These are phyloP conservation scores for Oenanthe oenanthe DNA, from an alignment of 2,113 vertebrate species.

Conservation along the genomic window DNA sequence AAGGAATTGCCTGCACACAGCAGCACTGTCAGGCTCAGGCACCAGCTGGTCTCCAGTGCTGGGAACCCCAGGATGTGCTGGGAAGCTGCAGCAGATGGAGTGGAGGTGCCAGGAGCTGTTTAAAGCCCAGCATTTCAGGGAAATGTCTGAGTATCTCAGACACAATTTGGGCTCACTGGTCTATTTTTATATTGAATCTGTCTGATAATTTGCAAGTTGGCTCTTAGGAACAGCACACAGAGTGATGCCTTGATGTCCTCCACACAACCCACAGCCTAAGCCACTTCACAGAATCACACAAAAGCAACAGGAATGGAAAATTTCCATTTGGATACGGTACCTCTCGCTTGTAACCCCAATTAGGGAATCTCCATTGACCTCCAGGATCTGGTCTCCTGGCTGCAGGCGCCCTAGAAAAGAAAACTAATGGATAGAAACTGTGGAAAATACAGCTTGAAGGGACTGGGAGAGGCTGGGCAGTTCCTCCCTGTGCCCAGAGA, in stretches of 20 bases:
- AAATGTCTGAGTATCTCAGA: background rate
- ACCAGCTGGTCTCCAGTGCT: background rate
- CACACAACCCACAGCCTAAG: background rate
- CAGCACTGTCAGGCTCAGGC: background rate
- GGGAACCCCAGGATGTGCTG: background rate
- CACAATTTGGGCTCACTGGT: background rate
- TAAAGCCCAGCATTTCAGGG: background rate
- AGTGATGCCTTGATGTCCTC: background rate
- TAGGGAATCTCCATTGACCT: conserved; percentile 89
- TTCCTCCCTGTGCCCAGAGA: conserved; percentile 5
- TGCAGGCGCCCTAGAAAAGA: conserved; percentile 81
- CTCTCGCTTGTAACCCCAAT: conserved; percentile 88
- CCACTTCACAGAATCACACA: background rate
- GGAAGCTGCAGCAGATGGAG: background rate
- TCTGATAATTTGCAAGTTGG: background rate
- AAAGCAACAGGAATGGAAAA: background rate
- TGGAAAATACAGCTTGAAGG: conserved; percentile 55
- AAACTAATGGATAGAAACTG: conserved; percentile 13
- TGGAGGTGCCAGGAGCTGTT: background rate
- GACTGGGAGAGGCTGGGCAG: background rate
- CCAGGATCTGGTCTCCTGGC: conserved; percentile 91
- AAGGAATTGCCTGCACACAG: rapidly evolving
- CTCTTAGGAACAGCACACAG: background rate
- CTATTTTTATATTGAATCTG: background rate
- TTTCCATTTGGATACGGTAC: conserved; percentile 53